Percentiles rank a stretch among this genome's conserved stretches.
Conservation (phyloP, 1,140 invertebrate species). For the Achatina immaculata region DNA sequence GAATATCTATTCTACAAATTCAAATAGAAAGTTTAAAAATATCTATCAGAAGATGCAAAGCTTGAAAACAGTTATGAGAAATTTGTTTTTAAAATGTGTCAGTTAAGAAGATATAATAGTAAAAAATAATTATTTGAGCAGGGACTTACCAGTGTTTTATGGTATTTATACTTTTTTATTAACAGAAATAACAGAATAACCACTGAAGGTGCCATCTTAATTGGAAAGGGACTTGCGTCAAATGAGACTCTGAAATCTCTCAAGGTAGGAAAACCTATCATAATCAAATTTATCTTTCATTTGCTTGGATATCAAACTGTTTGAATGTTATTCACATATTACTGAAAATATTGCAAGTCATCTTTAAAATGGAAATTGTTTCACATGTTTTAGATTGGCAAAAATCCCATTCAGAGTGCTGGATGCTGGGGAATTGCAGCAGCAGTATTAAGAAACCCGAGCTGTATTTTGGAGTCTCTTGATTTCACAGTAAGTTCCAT, state of each 20-base stretch:
- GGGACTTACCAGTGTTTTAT: no score
- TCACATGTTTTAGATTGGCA: slow-evolving; percentile 65
- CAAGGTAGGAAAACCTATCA: slow-evolving; percentile 58
- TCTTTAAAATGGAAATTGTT: neutral
- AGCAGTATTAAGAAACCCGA: slow-evolving; percentile 68
- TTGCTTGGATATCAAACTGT: neutral
- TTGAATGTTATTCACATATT: neutral
- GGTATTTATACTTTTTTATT: no score
- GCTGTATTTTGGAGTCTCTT: slow-evolving; percentile 59
- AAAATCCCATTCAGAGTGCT: slow-evolving; percentile 71
- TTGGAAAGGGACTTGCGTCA: slow-evolving; percentile 66
- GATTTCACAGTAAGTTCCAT: slow-evolving; percentile 65
- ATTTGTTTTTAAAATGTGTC: no score
- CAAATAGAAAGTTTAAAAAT: no score
- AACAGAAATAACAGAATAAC: slow-evolving; percentile 69
- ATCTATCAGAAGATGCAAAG: no score
- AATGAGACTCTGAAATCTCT: slow-evolving; percentile 67
- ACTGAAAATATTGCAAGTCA: neutral
- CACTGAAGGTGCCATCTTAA: slow-evolving; percentile 68
- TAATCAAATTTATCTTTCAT: neutral
- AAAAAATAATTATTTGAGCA: no score
- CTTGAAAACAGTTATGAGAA: no score
- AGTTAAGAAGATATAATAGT: no score
- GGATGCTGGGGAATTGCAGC: slow-evolving; percentile 70
- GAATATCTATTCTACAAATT: no score